Base-by-base conservation (phyloP, 1,140 invertebrate species). In the Heliothis subflexa region DNA sequence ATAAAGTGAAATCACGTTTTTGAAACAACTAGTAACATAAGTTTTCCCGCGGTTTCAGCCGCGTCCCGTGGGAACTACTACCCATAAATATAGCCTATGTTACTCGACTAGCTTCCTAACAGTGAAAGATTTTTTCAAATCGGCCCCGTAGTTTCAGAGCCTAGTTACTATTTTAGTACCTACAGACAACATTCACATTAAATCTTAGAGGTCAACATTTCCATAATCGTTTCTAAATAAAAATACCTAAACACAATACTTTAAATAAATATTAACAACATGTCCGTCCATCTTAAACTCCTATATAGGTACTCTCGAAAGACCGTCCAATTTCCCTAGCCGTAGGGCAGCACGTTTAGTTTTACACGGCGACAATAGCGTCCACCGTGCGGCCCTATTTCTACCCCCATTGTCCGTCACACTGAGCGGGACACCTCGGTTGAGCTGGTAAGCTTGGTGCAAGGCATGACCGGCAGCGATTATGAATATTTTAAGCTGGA, bases 341-440 rank as follows among this genome's bases (percentile, higher is more conserved):
- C 72, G 72, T 62, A 75, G 47, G 64, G 72, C 52, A 25, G 16
- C 45, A 16, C 18, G 64, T 78, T 45, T 16, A 71, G 71, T 79
- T 78, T 85, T 79, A 79, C 68, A 70, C 61, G 28, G 80, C 68
- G 78, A 83, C 80, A 83, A 85, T 81, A 62, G 64, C 76, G 74
- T 75, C 84, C 82, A 70, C 7, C 66, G 61, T 40, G 77, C 81
- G 75, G 78, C 80, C 83, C 78, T 78, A 78, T 80, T 82, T 68
- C 72, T 62, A 75, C 62, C 78, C 83, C 80, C 79, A 85, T 89
- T 87, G 85, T 89, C 85, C 83, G 84, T 85, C 85, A 85, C 81
- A 82, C 87, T 89, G 87, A 50, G 79, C 84, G 83, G 83, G 86
- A 88, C 83, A 80, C 81, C 83, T 84, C 78, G 83, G 82, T 81